A percentile compares a stretch with the other conserved stretches of the same genome.
These are phyloP conservation scores for Clarias macrocephalus DNA, from an alignment of 2,113 vertebrate genomes.

Conservation along the genomic window DNA sequence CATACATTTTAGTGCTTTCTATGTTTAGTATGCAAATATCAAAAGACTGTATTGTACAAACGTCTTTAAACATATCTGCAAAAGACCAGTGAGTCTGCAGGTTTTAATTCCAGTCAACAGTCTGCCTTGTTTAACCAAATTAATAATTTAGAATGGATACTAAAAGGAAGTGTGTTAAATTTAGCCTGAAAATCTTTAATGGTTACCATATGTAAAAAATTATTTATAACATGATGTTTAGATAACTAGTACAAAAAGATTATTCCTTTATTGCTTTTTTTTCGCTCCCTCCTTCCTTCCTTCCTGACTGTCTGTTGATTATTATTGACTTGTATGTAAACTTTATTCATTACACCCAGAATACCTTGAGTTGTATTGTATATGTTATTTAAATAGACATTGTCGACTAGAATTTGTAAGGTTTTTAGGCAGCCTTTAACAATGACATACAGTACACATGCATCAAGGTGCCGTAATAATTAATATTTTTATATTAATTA, in stretches of 20 bases:
- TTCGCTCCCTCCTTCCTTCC: no score
- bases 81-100: background rate
- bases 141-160: background rate
- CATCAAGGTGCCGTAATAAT: background rate
- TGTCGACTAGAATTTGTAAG: background rate
- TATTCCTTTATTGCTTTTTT: no score
- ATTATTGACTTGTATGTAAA: no score
- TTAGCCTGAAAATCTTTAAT: background rate
- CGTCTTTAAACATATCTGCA: background rate
- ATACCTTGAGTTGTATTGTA: background rate
- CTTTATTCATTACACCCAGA: no score
- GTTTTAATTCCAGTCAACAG: background rate
- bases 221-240: no score
- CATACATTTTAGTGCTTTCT: background rate
- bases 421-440: background rate
- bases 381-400: background rate
- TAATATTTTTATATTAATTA: no score
- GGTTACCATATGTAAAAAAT: no score
- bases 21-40: background rate
- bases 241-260: no score
- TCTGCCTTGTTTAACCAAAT: no score
- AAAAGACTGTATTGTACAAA: background rate
- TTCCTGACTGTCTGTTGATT: no score
- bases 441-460: background rate
- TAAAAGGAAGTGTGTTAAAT: background rate